Conservation (phyloP, 2,797 vertebrate species). For the Oreochromis grahami region DNA sequence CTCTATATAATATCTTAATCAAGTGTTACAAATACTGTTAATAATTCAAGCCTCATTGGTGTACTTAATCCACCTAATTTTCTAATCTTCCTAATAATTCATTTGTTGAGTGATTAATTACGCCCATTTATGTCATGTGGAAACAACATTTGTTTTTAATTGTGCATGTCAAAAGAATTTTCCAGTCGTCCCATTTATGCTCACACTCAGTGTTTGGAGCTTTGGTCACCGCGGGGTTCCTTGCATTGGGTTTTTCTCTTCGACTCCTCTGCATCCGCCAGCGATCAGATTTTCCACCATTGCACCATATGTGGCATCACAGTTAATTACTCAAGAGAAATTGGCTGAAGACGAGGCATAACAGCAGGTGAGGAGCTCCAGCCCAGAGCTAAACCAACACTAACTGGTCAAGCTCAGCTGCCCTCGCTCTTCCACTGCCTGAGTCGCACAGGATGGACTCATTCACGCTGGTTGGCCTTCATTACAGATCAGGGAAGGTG, state of each 20-base stretch:
- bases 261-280: constrained; percentile 29
- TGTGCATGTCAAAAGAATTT: constrained; percentile 64
- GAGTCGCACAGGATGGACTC: constrained; percentile 40
- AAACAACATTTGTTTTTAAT: constrained; percentile 72
- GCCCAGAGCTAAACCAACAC: constrained; percentile 71
- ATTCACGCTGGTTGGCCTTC: constrained; percentile 67
- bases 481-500: constrained; percentile 74
- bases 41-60: constrained; percentile 74
- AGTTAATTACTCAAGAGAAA: constrained; percentile 71
- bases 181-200: constrained; percentile 40
- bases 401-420: constrained; percentile 68
- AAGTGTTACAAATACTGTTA: constrained; percentile 57
- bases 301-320: constrained; percentile 65
- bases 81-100: constrained; percentile 72
- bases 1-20: constrained; percentile 46
- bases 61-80: constrained; percentile 70
- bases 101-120: constrained; percentile 71
- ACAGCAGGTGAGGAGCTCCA: constrained; percentile 68
- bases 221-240: constrained; percentile 48
- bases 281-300: constrained; percentile 36
- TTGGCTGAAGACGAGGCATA: constrained; percentile 58
- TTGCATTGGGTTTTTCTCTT: neutral
- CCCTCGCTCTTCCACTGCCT: constrained; percentile 40
- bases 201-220: constrained; percentile 14
- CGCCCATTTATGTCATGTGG: constrained; percentile 58